phyloP scores from a whole-genome alignment of 2,888 invertebrate species.

The Branchellion lobata region DNA sequence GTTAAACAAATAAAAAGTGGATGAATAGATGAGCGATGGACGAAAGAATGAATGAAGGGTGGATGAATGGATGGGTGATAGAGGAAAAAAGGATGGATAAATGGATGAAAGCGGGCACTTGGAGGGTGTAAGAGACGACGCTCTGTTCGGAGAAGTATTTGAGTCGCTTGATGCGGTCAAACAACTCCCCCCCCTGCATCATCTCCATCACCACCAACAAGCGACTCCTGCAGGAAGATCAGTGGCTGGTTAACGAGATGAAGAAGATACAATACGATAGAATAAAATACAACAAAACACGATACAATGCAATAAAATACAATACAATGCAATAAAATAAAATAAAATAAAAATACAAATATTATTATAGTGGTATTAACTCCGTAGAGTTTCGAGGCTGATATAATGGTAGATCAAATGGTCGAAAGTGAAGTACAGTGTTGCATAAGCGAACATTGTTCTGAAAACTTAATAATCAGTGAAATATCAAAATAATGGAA shows the following conservation, averaged over 20 bases:
- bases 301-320: too few relatives aligned
- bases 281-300: too few relatives aligned
- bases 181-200: slow-evolving; percentile 59
- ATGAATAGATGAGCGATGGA: too few relatives aligned
- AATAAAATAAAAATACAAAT: not conserved
- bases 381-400: too few relatives aligned
- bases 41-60: not conserved
- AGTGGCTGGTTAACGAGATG: not conserved
- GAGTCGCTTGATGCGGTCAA: slow-evolving; percentile 58
- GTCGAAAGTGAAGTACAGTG: too few relatives aligned
- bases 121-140: slow-evolving; percentile 56
- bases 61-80: not conserved
- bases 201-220: slow-evolving; percentile 58
- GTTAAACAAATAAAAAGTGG: too few relatives aligned
- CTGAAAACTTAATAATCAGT: too few relatives aligned
- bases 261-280: too few relatives aligned
- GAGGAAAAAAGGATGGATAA: not conserved
- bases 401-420: too few relatives aligned
- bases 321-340: not conserved
- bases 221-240: slow-evolving; percentile 54
- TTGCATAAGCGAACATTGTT: too few relatives aligned
- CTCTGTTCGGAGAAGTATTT: slow-evolving; percentile 57
- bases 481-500: too few relatives aligned
- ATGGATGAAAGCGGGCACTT: slow-evolving; percentile 54
- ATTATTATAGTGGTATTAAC: too few relatives aligned